A percentile compares a stretch with the other conserved stretches of the same genome.
phyloP scores from a whole-genome alignment of 1,140 invertebrate genomes.

The Lethrus apterus region DNA sequence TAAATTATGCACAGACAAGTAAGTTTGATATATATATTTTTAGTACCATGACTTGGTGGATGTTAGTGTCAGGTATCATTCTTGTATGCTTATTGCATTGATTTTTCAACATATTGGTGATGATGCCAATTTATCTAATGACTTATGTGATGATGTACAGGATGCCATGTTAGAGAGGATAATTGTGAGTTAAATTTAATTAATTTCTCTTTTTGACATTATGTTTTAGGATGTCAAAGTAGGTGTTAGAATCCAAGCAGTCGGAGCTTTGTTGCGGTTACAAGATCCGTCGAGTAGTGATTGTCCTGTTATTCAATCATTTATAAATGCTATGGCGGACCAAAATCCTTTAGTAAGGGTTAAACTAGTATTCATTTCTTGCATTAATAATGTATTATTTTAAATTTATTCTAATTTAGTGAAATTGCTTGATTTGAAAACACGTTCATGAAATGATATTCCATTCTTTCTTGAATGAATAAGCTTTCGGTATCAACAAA shows the following conservation, averaged over 20 bases:
- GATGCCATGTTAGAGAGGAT: constrained; percentile 50
- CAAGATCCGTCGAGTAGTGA: constrained; percentile 69
- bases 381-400: too few species aligned
- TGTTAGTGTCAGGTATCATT: constrained; percentile 48
- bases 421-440: too few species aligned
- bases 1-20: background rate
- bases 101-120: constrained; percentile 55
- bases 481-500: too few species aligned
- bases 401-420: too few species aligned
- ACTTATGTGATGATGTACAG: constrained; percentile 52
- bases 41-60: constrained; percentile 43
- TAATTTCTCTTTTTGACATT: constrained; percentile 7
- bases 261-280: constrained; percentile 67
- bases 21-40: constrained; percentile 15
- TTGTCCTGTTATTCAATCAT: constrained; percentile 72
- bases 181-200: constrained; percentile 12
- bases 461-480: too few species aligned
- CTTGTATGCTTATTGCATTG: constrained; percentile 55
- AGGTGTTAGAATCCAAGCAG: constrained; percentile 69
- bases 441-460: too few species aligned
- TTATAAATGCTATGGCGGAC: constrained; percentile 70
- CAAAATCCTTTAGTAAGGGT: constrained; percentile 66
- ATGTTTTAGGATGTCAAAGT: constrained; percentile 56
- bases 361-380: too few species aligned
- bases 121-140: constrained; percentile 54